Percentiles rank a stretch among this genome's conserved stretches.
Conservation (phyloP, 2,113 vertebrate genomes). For the Varanus komodoensis region DNA sequence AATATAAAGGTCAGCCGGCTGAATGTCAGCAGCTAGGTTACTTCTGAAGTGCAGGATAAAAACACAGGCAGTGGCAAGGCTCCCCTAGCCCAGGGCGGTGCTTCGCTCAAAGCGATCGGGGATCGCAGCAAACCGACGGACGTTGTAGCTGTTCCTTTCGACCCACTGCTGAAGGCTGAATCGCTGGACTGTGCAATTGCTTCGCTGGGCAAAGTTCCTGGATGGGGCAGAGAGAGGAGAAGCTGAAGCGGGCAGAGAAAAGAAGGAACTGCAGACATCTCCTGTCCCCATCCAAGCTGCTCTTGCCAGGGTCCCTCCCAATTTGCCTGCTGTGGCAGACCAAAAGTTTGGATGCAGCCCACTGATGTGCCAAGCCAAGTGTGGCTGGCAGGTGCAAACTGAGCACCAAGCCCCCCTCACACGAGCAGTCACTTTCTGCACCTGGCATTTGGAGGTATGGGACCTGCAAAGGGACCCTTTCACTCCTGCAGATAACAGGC, state of each 20-base stretch:
- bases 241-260: neutral
- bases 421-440: neutral
- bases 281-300: neutral
- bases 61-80: conserved; percentile 13
- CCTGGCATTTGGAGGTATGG: no score
- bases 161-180: conserved; percentile 58
- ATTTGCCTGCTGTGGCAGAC: neutral
- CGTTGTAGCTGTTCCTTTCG: conserved; percentile 53
- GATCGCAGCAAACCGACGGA: conserved; percentile 61
- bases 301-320: neutral
- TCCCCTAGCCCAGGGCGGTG: conserved; percentile 17
- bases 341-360: neutral
- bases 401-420: neutral
- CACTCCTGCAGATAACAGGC: neutral
- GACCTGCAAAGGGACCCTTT: neutral
- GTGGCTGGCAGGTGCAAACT: neutral
- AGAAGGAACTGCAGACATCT: neutral
- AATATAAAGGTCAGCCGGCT: conserved; percentile 15
- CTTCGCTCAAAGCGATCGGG: conserved; percentile 43
- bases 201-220: conserved; percentile 65
- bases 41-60: conserved; percentile 13
- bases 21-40: no score
- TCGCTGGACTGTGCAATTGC: conserved; percentile 50
- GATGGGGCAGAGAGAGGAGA: conserved; percentile 30
- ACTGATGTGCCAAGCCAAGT: neutral